phyloP scores from a whole-genome alignment of 2,113 vertebrate genomes.

The Crocuta crocuta region DNA sequence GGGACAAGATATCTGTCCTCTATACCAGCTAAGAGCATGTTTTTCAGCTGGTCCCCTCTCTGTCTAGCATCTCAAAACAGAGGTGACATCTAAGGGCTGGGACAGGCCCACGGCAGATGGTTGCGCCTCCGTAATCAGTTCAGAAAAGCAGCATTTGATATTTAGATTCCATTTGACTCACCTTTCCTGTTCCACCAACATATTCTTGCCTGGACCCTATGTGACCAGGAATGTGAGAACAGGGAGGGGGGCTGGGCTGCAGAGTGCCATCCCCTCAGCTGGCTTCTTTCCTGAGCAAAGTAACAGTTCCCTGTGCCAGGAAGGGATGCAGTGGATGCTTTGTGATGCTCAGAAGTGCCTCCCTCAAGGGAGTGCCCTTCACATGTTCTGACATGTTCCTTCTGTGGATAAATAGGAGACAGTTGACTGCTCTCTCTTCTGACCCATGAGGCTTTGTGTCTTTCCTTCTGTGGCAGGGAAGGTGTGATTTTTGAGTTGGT shows the following conservation, averaged over 20 bases:
- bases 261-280: background rate
- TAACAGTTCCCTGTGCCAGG: background rate
- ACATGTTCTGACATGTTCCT: background rate
- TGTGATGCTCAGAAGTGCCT: background rate
- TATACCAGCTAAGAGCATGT: background rate
- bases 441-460: background rate
- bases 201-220: too few relatives aligned
- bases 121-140: too few relatives aligned
- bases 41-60: background rate
- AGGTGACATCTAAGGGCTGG: rapidly evolving
- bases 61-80: background rate
- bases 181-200: background rate
- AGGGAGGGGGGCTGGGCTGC: background rate
- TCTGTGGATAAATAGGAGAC: background rate
- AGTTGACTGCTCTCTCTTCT: background rate
- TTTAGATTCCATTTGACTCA: background rate
- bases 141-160: background rate
- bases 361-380: background rate
- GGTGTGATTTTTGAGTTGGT: background rate
- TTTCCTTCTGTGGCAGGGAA: background rate
- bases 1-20: background rate
- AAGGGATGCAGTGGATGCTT: rapidly evolving
- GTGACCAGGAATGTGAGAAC: background rate
- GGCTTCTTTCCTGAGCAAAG: background rate
- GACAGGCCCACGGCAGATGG: background rate